These are phyloP conservation scores for Mylabris sibirica DNA, from an alignment of 2,888 invertebrate species.

Conservation along the genomic window DNA sequence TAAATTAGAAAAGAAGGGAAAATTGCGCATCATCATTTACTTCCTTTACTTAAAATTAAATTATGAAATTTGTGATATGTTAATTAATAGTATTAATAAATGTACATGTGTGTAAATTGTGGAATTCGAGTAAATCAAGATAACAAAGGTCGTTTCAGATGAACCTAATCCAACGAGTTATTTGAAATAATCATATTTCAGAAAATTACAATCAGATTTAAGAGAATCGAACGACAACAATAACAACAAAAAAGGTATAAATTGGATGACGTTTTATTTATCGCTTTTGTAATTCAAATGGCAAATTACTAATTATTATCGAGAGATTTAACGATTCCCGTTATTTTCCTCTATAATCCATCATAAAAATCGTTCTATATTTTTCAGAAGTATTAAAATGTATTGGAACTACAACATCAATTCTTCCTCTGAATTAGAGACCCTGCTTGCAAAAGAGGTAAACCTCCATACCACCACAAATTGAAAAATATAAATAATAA, in stretches of 20 bases:
- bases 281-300: not conserved
- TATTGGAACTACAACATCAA: conserved; percentile 84
- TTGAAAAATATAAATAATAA: conserved; percentile 38
- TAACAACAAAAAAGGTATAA: conserved; percentile 5
- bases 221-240: not conserved
- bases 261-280: not conserved
- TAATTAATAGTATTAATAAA: conserved; percentile 47
- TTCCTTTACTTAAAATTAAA: conserved; percentile 45
- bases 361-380: conserved; percentile 27
- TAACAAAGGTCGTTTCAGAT: conserved; percentile 59
- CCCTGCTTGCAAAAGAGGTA: conserved; percentile 81
- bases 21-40: conserved; percentile 41
- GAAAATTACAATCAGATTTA: conserved; percentile 26
- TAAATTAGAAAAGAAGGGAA: conserved; percentile 21
- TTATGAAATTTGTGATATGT: conserved; percentile 57
- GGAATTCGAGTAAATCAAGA: conserved; percentile 48
- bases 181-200: conserved; percentile 40
- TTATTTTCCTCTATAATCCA: conserved; percentile 31
- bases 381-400: conserved; percentile 62
- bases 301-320: not conserved
- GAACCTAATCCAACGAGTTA: conserved; percentile 60
- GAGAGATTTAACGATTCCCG: not conserved
- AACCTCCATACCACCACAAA: conserved; percentile 48
- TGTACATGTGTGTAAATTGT: conserved; percentile 47
- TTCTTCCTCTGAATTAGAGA: conserved; percentile 77